Base-by-base conservation (phyloP, 2,797 vertebrate species). In the Lacerta viridis region DNA sequence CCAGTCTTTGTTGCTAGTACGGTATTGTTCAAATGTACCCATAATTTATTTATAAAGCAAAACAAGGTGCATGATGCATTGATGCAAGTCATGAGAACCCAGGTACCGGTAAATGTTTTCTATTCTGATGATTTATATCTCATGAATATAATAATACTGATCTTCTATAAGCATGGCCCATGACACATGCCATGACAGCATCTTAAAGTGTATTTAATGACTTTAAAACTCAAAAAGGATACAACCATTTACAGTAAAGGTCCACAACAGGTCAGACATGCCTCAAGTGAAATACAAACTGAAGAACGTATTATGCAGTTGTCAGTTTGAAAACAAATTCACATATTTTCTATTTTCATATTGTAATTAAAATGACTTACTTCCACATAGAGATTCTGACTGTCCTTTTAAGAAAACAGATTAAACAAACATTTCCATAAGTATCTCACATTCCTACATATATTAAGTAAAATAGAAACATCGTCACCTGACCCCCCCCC, bases 391-490 rank as follows among this genome's bases (percentile, higher is more conserved):
- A 97, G 96, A 93, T 93, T 95, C 94, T 91, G 91, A 91, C 96
- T 98, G 97, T 77, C 43, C 89, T 86, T 97, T 97, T 94, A 96
- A 95, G 95, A 96, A 96, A 96, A 97, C 92, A 95, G 96, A 95
- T 96, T 91, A 93, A 94, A 95, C 92, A 95, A 95, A 97, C 96
- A 97, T 96, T 95, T 97, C n/a, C 6, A 61, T 23, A 61, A 20
- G 15, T 61, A 61, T 61, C 59, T 61, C 13, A 50, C 13, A 55
- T 15, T 33, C 33, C 33, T 33, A 33, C 33, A 33, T 33, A 33
- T 33, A 33, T 33, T 33, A 33, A 33, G 33, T 33, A 33, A 33
- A 33, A 33, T 33, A 33, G 33, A 33, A 33, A 33, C 33, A 33
- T 33, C 33, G 2, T 33, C 33, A 33, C 33, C 33, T n/a, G 33